Base-by-base conservation (phyloP, 1,140 invertebrate species). In the Idris sp. region DNA sequence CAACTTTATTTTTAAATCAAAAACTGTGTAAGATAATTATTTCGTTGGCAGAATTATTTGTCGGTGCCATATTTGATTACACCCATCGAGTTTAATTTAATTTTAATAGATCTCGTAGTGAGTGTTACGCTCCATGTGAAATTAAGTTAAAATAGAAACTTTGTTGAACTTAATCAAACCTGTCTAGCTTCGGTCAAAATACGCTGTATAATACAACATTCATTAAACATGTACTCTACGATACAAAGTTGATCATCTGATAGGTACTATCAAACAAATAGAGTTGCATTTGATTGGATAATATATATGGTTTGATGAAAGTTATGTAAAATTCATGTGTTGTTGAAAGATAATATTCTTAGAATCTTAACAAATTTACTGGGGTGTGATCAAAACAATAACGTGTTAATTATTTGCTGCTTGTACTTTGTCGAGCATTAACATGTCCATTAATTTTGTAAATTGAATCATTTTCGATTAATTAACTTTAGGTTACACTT, bases 81-180 rank as follows among this genome's bases (percentile, higher is more conserved):
- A 33, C 9, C 19, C 22, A 38, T 48, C 41, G 40, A 10, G 40
- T 65, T 56, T 65, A 68, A 68, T 68, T 56, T 41, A 58, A 58
- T 58, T 58, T 58, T 49, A 67, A 56, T 56, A 56, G 31, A 31
- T 56, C 26, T 15, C 13, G 14, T n/a, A 4, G 30, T 4, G 15
- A 19, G 49, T 31, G 18, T 2, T 13, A 5, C 13, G 15, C n/a
- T 26, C 28, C 18, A 13, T 16, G 18, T 16, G 15, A 58, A 54
- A 68, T 68, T 31, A 68, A 51, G 44, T 68, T 58, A 58, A 68
- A 68, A 58, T 68, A 22, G 43, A 43, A 58, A 58, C 44, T 58
- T 68, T 58, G 51, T 51, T 4, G 14, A 8, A 33, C 43, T 48
- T 56, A 33, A 56, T 67, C 41, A 41, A 41, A 58, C 40, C 41